A percentile compares a stretch with the other conserved stretches of the same genome.
phyloP scores from a whole-genome alignment of 64 coral and sea anemone genomes.

The Pocillopora damicornis region DNA sequence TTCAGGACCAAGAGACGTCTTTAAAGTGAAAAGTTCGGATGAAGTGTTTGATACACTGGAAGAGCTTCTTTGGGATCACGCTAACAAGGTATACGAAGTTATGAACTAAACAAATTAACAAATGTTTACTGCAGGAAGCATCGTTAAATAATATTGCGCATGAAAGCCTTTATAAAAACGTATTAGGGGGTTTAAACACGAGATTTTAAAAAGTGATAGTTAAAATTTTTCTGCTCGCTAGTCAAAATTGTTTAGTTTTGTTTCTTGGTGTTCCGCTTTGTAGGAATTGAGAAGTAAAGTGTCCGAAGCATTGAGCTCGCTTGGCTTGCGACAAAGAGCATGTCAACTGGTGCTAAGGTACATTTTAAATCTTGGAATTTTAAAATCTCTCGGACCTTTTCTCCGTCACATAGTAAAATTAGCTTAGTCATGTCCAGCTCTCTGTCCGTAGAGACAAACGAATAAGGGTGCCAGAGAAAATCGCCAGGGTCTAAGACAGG shows the following conservation, averaged over 20 bases:
- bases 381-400: background rate
- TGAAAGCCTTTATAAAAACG: too few species aligned
- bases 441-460: too few species aligned
- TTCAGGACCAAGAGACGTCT: slow-evolving; percentile 74
- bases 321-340: slow-evolving; percentile 75
- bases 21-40: slow-evolving; percentile 65
- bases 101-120: background rate
- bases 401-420: too few species aligned
- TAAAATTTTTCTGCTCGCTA: background rate
- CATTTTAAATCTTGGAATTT: slow-evolving; percentile 2
- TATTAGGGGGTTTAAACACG: too few species aligned
- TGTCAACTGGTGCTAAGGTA: slow-evolving; percentile 74
- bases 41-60: slow-evolving; percentile 82
- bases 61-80: slow-evolving; percentile 85
- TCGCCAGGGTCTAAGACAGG: too few species aligned
- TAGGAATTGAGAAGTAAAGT: slow-evolving; percentile 81
- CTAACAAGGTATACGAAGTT: slow-evolving; percentile 61
- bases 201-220: too few species aligned
- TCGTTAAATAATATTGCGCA: too few species aligned
- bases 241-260: background rate
- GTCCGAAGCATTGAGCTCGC: slow-evolving; percentile 55
- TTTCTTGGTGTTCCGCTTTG: background rate
- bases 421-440: too few species aligned
- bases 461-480: too few species aligned
- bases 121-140: too few species aligned